Evolutionary conservation across 2,888 invertebrate species (phyloP), one percentile per base, ranked within the genome.

Genomic region (Kuschelorhynchus macadamiae): DNA sequence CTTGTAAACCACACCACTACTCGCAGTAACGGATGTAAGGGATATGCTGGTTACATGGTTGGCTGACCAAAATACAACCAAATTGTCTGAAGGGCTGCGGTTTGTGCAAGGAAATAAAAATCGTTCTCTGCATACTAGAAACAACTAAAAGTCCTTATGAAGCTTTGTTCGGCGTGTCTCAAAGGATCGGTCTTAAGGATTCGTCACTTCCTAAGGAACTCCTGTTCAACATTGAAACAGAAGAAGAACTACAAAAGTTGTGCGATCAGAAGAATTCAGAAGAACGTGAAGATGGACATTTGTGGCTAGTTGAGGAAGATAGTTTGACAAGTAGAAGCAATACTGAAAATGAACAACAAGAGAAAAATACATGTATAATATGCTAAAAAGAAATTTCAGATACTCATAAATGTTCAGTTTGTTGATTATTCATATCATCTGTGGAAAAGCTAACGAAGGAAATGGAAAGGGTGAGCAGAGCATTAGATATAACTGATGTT

Each of bases 121-220:
- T 63, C 42, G 25, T 25, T 25, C 25, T 25, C 25, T 25, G 7
- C 25, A 3, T 25, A 25, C 25, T 25, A 60, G 57, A 33, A 59
- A 60, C 47, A 59, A 64, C 44, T 21, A 55, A 60, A 64, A 64
- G 47, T 65, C 52, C 52, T 61, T 65, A 65, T 61, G 59, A 64
- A 30, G 59, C 59, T 16, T 52, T 52, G 61, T 60, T 60, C 14
- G 41, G 50, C 20, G 16, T 3, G 50, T 47, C 49, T 20, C 42
- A 62, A 61, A 63, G 18, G 21, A 50, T 63, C n/a, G 60, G 21
- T 36, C 66, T 65, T 12, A 36, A 57, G 20, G 60, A 65, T 65
- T 65, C 63, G 33, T 59, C 63, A 36, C 36, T 36, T 36, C 36
- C 36, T 11, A 12, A 7, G 36, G 36, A 36, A 36, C 36, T 25